phyloP scores from a whole-genome alignment of 2,888 invertebrate genomes.

The Xylota segnis region DNA sequence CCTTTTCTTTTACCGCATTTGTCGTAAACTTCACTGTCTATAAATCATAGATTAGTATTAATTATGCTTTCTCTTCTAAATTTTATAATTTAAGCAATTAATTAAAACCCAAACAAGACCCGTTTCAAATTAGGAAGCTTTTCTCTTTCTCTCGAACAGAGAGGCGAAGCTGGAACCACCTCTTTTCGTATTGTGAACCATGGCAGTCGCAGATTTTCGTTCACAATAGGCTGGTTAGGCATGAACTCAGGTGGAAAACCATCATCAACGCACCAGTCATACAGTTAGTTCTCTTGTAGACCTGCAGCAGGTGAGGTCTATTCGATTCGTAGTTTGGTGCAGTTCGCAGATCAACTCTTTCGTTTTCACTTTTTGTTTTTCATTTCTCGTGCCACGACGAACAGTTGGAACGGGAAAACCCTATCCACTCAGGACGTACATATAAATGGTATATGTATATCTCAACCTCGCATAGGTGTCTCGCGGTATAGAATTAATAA shows the following conservation, averaged over 20 bases:
- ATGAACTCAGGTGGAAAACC: constrained; percentile 40
- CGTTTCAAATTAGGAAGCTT: constrained; percentile 48
- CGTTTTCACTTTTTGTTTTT: constrained; percentile 71
- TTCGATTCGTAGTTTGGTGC: neutral
- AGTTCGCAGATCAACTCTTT: constrained; percentile 75
- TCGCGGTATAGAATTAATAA: neutral
- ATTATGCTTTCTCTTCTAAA: constrained; percentile 55
- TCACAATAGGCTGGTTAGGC: constrained; percentile 40
- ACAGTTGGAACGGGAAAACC: constrained; percentile 40
- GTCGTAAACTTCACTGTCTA: neutral
- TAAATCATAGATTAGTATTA: constrained; percentile 45
- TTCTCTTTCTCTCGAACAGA: neutral
- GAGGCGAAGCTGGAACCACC: neutral
- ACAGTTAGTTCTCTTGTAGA: constrained; percentile 72
- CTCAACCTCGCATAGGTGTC: neutral
- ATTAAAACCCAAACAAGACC: constrained; percentile 42
- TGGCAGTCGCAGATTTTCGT: constrained; percentile 12
- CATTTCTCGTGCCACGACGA: constrained; percentile 47
- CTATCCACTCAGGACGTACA: constrained; percentile 23
- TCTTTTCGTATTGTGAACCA: constrained; percentile 26
- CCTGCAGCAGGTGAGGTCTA: constrained; percentile 60
- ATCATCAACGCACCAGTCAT: constrained; percentile 34
- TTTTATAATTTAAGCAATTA: constrained; percentile 39
- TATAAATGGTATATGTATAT: neutral
- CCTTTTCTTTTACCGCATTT: neutral